These are phyloP conservation scores for Heloderma charlesbogerti DNA, from an alignment of 2,113 vertebrate genomes.

Conservation along the genomic window DNA sequence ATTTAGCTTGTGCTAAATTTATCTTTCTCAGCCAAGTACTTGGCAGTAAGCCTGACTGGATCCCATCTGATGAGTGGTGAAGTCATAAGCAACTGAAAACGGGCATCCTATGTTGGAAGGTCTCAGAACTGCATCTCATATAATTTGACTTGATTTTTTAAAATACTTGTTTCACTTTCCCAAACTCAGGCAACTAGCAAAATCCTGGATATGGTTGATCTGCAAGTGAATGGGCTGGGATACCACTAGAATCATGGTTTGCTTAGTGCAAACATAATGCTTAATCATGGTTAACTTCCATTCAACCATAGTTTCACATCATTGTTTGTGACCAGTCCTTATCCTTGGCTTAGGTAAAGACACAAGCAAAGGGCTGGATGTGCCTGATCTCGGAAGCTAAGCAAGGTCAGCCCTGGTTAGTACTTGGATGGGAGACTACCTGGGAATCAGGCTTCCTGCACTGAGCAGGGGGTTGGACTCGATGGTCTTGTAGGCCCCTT, in stretches of 20 bases:
- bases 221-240: not conserved
- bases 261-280: not conserved
- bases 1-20: not conserved
- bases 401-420: no score
- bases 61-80: not conserved
- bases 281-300: no score
- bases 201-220: not conserved
- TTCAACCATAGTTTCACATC: not conserved
- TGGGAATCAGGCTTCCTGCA: no score
- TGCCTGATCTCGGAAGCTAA: no score
- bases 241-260: not conserved
- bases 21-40: not conserved
- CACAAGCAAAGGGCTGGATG: no score
- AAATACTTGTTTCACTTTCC: not conserved
- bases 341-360: not conserved
- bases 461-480: no score
- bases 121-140: no score
- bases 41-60: not conserved
- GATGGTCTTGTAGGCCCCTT: no score
- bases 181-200: not conserved
- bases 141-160: not conserved
- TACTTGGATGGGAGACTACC: no score
- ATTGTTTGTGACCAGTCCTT: not conserved
- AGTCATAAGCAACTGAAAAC: not conserved
- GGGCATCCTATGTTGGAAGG: not conserved